Conservation (phyloP, 2,888 invertebrate genomes). For the Abscondita cerata region DNA sequence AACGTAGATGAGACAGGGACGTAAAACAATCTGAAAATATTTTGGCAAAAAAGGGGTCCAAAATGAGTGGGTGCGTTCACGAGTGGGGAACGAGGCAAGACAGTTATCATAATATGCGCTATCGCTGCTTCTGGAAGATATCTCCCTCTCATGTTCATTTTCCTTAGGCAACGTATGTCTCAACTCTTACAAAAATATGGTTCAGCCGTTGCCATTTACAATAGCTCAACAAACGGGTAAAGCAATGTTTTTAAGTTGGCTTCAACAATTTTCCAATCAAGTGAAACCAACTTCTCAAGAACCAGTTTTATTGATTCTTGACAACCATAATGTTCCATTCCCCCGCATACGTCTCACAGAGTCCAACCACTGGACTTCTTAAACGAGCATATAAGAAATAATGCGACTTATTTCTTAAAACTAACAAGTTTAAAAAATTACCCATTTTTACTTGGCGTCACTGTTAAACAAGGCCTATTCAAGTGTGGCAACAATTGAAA, state of each 20-base stretch:
- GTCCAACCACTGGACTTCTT: no score
- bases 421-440: neutral
- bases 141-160: neutral
- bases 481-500: neutral
- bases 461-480: neutral
- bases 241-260: neutral
- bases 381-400: no score
- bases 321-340: no score
- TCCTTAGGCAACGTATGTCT: neutral
- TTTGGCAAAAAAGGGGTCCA: neutral
- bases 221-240: neutral
- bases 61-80: neutral
- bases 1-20: no score
- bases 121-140: neutral
- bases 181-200: neutral
- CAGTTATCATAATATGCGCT: neutral
- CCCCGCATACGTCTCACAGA: no score
- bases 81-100: neutral
- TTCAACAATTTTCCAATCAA: neutral
- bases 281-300: no score
- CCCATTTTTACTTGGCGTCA: neutral
- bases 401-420: no score
- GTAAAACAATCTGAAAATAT: constrained; percentile 1
- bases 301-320: no score
- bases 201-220: neutral